phyloP scores from a whole-genome alignment of 1,140 invertebrate genomes.

The Trinorchestia longiramus region DNA sequence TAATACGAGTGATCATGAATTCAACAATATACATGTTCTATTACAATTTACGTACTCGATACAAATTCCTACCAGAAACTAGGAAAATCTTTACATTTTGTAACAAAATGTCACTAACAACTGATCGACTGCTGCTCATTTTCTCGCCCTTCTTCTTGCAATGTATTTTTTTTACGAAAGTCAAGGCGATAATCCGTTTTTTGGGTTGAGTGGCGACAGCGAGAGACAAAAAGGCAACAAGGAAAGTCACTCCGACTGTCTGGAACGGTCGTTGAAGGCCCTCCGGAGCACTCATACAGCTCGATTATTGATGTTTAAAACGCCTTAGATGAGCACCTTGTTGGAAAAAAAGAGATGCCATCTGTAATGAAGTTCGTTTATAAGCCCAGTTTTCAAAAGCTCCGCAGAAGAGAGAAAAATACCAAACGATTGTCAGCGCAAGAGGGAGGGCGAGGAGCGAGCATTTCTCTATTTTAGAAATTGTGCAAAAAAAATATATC shows the following conservation, averaged over 20 bases:
- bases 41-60: neutral
- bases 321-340: neutral
- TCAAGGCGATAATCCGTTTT: neutral
- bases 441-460: neutral
- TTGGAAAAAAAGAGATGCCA: neutral
- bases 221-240: conserved; percentile 3
- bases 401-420: neutral
- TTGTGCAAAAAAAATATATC: too few relatives aligned
- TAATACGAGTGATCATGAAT: neutral
- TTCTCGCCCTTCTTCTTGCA: neutral
- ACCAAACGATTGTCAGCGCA: neutral
- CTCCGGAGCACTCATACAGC: neutral
- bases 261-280: neutral
- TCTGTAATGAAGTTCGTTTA: neutral
- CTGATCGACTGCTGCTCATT: neutral
- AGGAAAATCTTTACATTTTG: neutral
- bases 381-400: neutral
- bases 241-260: conserved; percentile 31
- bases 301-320: neutral
- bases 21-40: neutral
- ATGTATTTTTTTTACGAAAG: neutral
- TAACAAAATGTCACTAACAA: neutral
- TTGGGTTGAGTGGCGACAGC: neutral
- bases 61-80: neutral
- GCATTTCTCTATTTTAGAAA: too few relatives aligned